Base-by-base conservation (phyloP, 2,888 invertebrate genomes). In the Nudaria mundana region DNA sequence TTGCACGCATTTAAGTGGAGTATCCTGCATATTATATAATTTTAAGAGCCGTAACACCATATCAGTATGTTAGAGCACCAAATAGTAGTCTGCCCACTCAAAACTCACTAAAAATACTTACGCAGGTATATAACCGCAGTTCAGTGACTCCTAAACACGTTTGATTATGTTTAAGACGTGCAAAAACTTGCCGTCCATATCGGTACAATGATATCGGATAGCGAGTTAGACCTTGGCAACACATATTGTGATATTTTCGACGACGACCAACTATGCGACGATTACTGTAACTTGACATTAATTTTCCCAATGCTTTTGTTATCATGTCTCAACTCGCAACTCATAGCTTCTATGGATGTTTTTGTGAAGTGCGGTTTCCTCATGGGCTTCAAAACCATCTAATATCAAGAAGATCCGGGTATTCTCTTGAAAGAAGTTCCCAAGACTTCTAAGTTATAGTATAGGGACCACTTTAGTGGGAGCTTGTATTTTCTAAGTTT, bases 71-170 rank as follows among this genome's bases (percentile, higher is more conserved):
- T 33, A 15, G 2, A 14, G 24, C n/a, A 15, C 24, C 6, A 33
- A 16, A 33, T 10, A 33, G 5, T 15, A 15, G 12, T 14, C 23
- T 10, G 14, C 23, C 10, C 14, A 15, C 15, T 23, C 32, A 33
- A 5, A 11, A 8, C 28, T 28, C 14, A 30, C 16, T 5, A 30
- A 13, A 28, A 34, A 18, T 16, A 33, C 35, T 30, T 39, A 39
- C 39, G 38, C 32, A 31, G 43, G 38, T 36, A 36, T 20, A 15
- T 31, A 31, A 31, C 38, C 31, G 10, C 8, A 34, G 48, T 34
- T 57, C 50, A 37, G 34, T 13, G 40, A 30, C 35, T 29, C 22
- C 13, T 36, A 42, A 56, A 52, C 52, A 18, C 22, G 14, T 30
- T 11, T 26, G 26, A 12, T 18, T 35, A 33, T 37, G 46, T n/a